Percentiles rank a stretch among this genome's conserved stretches.
Evolutionary conservation across 2,888 invertebrate species (phyloP).

Genomic region (Ectemnius cavifrons): DNA sequence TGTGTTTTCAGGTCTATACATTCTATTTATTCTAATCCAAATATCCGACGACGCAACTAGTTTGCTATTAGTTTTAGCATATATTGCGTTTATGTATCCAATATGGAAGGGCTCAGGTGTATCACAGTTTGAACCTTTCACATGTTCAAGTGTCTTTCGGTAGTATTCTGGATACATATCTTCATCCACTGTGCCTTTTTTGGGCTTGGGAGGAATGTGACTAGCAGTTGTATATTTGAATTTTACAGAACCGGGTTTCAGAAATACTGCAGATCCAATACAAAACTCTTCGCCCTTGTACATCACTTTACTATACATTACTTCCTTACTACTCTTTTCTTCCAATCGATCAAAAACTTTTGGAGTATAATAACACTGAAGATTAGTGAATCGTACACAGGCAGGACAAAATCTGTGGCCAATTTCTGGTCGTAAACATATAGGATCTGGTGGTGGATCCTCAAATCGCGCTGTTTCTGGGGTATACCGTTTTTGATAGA

Average conservation of each 20-base stretch:
- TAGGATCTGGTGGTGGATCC: constrained; percentile 62
- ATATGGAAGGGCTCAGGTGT: constrained; percentile 88
- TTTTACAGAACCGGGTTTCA: constrained; percentile 83
- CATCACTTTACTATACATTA: constrained; percentile 78
- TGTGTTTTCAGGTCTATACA: constrained; percentile 89
- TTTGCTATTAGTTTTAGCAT: constrained; percentile 79
- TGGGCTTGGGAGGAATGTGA: constrained; percentile 46
- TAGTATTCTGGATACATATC: constrained; percentile 88
- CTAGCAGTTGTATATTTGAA: constrained; percentile 77
- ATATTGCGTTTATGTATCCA: constrained; percentile 84
- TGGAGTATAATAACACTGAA: constrained; percentile 47
- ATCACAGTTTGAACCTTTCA: constrained; percentile 86
- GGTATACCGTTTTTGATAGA: constrained; percentile 82
- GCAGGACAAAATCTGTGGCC: constrained; percentile 75
- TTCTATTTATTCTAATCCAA: constrained; percentile 83
- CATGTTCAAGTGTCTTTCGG: constrained; percentile 84
- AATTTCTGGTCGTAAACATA: constrained; percentile 58
- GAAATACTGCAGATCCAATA: constrained; percentile 84
- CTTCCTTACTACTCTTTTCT: constrained; percentile 57
- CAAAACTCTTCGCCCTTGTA: constrained; percentile 83
- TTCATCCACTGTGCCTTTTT: constrained; percentile 82
- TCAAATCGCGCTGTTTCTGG: constrained; percentile 69
- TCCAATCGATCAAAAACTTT: constrained; percentile 58
- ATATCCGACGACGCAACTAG: constrained; percentile 82
- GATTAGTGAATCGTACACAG: constrained; percentile 55